Percentiles rank a stretch among this genome's conserved stretches.
Conservation (phyloP, 2,797 vertebrate genomes). For the Adrianichthys oophorus region DNA sequence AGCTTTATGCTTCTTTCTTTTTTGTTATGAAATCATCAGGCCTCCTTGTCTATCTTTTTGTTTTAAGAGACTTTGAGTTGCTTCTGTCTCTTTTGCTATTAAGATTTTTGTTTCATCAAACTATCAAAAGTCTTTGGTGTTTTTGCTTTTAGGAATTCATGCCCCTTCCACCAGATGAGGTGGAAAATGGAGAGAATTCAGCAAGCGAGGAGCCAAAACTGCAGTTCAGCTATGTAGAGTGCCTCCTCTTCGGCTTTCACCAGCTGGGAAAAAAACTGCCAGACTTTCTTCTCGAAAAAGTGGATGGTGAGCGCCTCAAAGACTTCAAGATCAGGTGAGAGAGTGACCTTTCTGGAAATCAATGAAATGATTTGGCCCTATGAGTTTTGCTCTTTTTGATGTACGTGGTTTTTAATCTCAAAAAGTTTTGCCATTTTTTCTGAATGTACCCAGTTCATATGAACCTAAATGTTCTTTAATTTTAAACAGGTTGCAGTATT, state of each 20-base stretch:
- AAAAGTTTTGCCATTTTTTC: not conserved
- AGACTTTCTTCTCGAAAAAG: slow-evolving; percentile 94
- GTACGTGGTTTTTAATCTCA: no score
- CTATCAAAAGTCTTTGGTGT: not conserved
- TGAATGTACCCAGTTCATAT: not conserved
- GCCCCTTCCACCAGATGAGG: slow-evolving; percentile 95
- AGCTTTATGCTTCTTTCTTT: no score
- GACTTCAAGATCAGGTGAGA: slow-evolving; percentile 96
- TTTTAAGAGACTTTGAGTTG: no score
- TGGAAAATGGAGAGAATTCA: slow-evolving; percentile 92
- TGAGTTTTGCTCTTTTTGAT: no score
- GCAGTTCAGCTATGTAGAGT: slow-evolving; percentile 98
- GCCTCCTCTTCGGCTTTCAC: slow-evolving; percentile 94
- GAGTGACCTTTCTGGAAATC: no score
- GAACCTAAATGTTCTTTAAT: not conserved
- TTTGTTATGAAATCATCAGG: no score
- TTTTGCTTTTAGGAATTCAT: slow-evolving; percentile 87
- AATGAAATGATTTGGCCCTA: no score
- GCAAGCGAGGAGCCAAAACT: slow-evolving; percentile 92
- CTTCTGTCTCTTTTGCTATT: no score
- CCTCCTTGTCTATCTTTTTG: no score
- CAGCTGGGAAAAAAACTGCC: slow-evolving; percentile 96
- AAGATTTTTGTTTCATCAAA: no score
- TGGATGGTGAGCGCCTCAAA: slow-evolving; percentile 93
- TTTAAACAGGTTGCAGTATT: slow-evolving; percentile 90